Percentiles rank a stretch among this genome's conserved stretches.
Evolutionary conservation across 2,888 invertebrate genomes (phyloP).

Genomic region (Mythimna vitellina): DNA sequence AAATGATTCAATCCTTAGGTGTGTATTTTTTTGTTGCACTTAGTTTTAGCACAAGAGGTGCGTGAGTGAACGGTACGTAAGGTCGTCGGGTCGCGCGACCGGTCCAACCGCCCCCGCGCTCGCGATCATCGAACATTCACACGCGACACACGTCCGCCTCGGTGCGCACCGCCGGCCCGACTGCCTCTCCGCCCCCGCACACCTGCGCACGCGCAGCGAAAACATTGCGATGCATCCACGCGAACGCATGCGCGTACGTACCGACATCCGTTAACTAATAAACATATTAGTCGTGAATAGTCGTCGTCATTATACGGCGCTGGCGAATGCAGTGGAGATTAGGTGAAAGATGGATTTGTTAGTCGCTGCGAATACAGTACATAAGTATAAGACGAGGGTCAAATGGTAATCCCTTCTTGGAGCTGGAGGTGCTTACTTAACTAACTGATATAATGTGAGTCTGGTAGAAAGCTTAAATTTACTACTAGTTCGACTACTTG

Average conservation of each 20-base stretch:
- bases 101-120: constrained; percentile 85
- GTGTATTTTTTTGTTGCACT: constrained; percentile 78
- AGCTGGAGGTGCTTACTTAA: constrained; percentile 1
- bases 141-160: constrained; percentile 65
- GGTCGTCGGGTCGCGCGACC: constrained; percentile 90
- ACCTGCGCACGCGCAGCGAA: constrained; percentile 66
- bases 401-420: neutral
- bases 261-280: constrained; percentile 63
- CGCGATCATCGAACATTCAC: constrained; percentile 73
- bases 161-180: constrained; percentile 65
- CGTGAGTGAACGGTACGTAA: constrained; percentile 89
- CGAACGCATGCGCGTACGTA: constrained; percentile 60
- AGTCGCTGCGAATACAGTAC: neutral
- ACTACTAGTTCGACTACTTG: neutral
- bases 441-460: neutral
- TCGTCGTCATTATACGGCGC: constrained; percentile 12
- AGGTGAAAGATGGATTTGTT: constrained; percentile 5
- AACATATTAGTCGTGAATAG: constrained; percentile 49
- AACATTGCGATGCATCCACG: constrained; percentile 67
- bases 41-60: constrained; percentile 81
- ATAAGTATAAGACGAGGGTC: neutral
- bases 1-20: constrained; percentile 66
- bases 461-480: constrained; percentile 29
- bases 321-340: constrained; percentile 7
- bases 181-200: constrained; percentile 62